A percentile compares a stretch with the other conserved stretches of the same genome.
phyloP scores from a whole-genome alignment of 2,888 invertebrate species.

The Cactoblastis cactorum region DNA sequence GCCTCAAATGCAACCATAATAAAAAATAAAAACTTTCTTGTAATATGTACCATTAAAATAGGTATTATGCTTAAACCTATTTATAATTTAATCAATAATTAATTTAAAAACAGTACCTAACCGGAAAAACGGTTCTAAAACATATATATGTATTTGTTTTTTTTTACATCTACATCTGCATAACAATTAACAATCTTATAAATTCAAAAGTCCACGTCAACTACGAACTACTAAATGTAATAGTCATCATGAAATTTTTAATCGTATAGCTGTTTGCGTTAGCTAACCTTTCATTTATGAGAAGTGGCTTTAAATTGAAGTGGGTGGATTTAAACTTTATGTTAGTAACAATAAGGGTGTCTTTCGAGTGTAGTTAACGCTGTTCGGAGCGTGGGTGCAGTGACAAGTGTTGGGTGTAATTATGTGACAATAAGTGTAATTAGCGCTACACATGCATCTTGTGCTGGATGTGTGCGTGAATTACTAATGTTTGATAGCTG shows the following conservation, averaged over 20 bases:
- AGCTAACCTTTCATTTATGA: conserved; percentile 12
- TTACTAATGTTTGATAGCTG: conserved; percentile 55
- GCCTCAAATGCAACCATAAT: too few relatives aligned
- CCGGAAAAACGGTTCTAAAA: too few relatives aligned
- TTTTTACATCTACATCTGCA: background rate
- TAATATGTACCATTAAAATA: too few relatives aligned
- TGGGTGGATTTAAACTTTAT: conserved; percentile 32
- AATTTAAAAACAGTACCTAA: too few relatives aligned
- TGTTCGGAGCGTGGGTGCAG: conserved; percentile 55
- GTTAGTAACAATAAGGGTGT: conserved; percentile 31
- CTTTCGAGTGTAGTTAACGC: conserved; percentile 30
- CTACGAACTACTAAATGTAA: conserved; percentile 5
- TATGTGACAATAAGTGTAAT: conserved; percentile 74
- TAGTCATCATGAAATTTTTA: conserved; percentile 16
- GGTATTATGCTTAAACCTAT: too few relatives aligned
- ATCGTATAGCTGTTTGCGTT: conserved; percentile 10
- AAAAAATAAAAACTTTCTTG: too few relatives aligned
- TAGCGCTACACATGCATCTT: conserved; percentile 40
- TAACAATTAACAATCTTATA: conserved; percentile 9
- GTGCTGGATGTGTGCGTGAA: conserved; percentile 37
- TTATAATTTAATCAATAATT: too few relatives aligned
- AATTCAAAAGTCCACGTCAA: background rate
- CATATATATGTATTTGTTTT: background rate
- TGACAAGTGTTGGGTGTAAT: conserved; percentile 69
- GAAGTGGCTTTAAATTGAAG: conserved; percentile 20